Base-by-base conservation (phyloP, 2,888 invertebrate species). In the Pristionchus mayeri region DNA sequence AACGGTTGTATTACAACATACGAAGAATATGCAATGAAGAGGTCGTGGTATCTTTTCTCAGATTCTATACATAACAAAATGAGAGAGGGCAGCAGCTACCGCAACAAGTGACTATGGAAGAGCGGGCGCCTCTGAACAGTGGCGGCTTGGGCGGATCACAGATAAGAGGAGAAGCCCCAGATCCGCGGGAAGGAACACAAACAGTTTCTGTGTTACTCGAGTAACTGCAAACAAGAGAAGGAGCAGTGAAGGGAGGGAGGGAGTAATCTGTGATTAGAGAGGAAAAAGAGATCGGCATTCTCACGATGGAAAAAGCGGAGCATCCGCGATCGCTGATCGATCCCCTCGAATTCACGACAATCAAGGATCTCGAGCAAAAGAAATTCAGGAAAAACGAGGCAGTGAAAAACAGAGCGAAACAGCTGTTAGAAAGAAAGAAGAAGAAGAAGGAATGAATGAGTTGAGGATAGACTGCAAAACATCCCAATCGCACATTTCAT, bases 191-290 rank as follows among this genome's bases (percentile, higher is more conserved):
- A 40, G 21, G 67, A 40, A 71, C 71, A 71, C 71, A 71, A 71
- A 71, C 71, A 71, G 71, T 71, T 71, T 71, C 40, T 71, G 37
- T 44, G 71, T 44, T 71, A 71, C 71, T 71, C 71, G 71, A 71
- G 71, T 71, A 71, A 63, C 30, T n/a, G 71, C 44, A 71, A n/a
- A 71, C 18, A 71, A 34, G 63, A 71, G 30, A n/a, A 63, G 63
- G 34, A 71, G 7, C 40, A 34, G 63, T 40, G 30, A n/a, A 63
- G 63, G 34, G 63, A 67, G 71, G 40, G 71, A 71, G 40, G 40
- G 71, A n/a, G 37, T 71, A 71, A 71, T 71, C 71, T 40, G 40
- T 71, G 71, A 71, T 71, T 71, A 71, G 71, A 13, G 21, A 44
- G 30, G n/a, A 44, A n/a, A n/a, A 40, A 71, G 40, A 16, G 44